Evolutionary conservation across 2,113 vertebrate species (phyloP).

Genomic region (Desmodus rotundus): DNA sequence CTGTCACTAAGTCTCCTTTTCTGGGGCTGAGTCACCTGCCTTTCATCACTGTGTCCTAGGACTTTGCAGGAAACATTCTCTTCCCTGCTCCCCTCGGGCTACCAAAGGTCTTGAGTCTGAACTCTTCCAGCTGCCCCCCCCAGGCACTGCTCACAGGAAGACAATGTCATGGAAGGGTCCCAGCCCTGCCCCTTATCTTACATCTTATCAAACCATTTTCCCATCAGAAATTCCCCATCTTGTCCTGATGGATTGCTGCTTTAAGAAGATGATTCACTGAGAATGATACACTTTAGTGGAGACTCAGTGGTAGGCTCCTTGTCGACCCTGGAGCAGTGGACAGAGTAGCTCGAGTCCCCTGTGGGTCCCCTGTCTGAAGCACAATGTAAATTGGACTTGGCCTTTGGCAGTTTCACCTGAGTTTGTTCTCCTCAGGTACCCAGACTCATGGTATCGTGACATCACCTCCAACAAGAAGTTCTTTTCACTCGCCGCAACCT

Average conservation of each 20-base stretch:
- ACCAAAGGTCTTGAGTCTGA: background rate
- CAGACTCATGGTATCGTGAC: constrained; percentile 99
- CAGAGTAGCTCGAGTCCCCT: background rate
- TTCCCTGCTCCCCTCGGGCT: background rate
- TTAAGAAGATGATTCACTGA: background rate
- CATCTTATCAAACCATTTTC: background rate
- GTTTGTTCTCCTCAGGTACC: constrained; percentile 86
- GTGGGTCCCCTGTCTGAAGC: background rate
- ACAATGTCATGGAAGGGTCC: background rate
- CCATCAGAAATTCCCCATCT: background rate
- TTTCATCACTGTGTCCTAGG: background rate
- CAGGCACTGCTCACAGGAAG: background rate
- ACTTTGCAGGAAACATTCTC: background rate
- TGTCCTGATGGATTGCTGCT: background rate
- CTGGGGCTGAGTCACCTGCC: background rate
- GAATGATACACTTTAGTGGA: background rate
- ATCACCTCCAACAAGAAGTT: constrained; percentile 99
- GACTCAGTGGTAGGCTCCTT: background rate
- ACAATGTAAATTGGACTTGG: background rate
- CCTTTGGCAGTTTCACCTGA: background rate
- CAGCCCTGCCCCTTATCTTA: background rate
- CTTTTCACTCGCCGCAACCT: constrained; percentile 97
- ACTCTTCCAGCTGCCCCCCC: background rate
- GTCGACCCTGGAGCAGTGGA: background rate
- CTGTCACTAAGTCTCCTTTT: rapidly evolving